These are phyloP conservation scores for Drosophila dunni DNA, from an alignment of 1,140 invertebrate species.

Conservation along the genomic window DNA sequence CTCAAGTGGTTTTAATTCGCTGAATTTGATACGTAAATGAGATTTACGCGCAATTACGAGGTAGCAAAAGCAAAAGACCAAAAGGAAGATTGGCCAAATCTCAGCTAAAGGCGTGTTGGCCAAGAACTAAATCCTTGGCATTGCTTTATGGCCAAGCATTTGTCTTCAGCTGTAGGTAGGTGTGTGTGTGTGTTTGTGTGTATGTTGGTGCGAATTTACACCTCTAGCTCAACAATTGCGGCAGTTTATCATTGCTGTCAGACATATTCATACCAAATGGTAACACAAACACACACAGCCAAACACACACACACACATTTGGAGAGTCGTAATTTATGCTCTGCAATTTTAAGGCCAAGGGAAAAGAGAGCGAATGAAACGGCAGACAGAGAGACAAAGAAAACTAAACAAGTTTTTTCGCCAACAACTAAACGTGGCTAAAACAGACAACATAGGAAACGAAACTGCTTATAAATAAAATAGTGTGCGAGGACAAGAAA, in stretches of 20 bases:
- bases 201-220: conserved; percentile 32
- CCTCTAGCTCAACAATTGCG: conserved; percentile 51
- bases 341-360: conserved; percentile 55
- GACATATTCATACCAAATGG: conserved; percentile 11
- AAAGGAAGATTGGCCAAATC: conserved; percentile 29
- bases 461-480: conserved; percentile 60
- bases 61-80: background rate
- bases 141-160: conserved; percentile 62
- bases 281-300: background rate
- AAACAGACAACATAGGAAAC: conserved; percentile 11
- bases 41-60: conserved; percentile 48
- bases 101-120: conserved; percentile 25
- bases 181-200: conserved; percentile 27
- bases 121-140: conserved; percentile 51
- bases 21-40: conserved; percentile 13
- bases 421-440: conserved; percentile 20
- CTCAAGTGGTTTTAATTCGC: background rate
- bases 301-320: conserved; percentile 17
- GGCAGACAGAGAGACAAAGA: background rate
- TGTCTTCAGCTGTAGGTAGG: conserved; percentile 6
- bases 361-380: too few species aligned
- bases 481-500: conserved; percentile 14
- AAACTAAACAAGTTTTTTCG: conserved; percentile 23
- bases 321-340: conserved; percentile 58
- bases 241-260: conserved; percentile 60